Conservation (phyloP, 2,888 invertebrate genomes). For the Sesamia inferens region DNA sequence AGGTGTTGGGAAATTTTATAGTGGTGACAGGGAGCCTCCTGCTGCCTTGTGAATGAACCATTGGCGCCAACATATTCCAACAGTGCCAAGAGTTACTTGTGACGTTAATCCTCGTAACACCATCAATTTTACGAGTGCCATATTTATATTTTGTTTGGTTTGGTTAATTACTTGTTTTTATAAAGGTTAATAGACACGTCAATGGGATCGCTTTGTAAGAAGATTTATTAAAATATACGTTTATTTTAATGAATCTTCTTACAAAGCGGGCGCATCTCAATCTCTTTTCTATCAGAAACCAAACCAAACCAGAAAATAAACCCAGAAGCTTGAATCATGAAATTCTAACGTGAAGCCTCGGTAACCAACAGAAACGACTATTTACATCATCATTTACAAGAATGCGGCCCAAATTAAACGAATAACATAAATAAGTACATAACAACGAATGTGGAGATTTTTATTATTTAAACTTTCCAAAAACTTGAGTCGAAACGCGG, state of each 20-base stretch:
- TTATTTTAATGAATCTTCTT: neutral
- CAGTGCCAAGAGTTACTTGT: conserved; percentile 39
- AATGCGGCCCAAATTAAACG: conserved; percentile 36
- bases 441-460: conserved; percentile 52
- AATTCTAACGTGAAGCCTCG: conserved; percentile 14
- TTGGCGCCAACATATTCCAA: conserved; percentile 35
- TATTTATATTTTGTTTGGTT: neutral
- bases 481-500: conserved; percentile 53
- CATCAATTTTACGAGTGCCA: conserved; percentile 4
- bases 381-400: conserved; percentile 56
- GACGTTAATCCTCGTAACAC: conserved; percentile 11
- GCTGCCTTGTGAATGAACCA: conserved; percentile 21
- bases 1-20: neutral
- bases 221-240: too few species aligned
- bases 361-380: neutral
- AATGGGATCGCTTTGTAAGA: too few species aligned
- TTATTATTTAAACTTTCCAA: conserved; percentile 59
- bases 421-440: conserved; percentile 39
- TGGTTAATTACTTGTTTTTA: neutral
- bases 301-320: too few species aligned
- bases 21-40: conserved; percentile 34
- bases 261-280: neutral
- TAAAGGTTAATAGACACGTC: neutral
- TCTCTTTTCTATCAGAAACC: neutral
- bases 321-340: conserved; percentile 19